Evolutionary conservation across 2,888 invertebrate genomes (phyloP), one percentile per base, ranked within the genome.

Genomic region (Autographa gamma): DNA sequence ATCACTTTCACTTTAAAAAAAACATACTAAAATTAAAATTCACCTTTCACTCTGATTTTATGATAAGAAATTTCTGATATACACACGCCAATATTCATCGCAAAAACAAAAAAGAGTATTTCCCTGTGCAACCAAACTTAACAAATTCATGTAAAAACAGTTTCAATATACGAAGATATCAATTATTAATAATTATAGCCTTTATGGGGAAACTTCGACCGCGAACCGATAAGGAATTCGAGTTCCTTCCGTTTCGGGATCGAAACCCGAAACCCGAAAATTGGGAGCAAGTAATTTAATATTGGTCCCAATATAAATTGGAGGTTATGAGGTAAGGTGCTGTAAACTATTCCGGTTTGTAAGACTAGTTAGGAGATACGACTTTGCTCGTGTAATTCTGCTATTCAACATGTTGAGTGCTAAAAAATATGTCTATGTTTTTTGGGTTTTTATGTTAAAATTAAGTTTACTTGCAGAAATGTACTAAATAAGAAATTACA

Each of bases 201-300:
- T n/a, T 48, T n/a, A 16, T 7, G n/a, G 48, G 7, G n/a, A 48
- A 48, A 48, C n/a, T 48, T 48, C 48, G 48, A 48, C 48, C n/a
- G n/a, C 48, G n/a, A 48, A 48, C n/a, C 48, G 48, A 48, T 48
- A n/a, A n/a, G 48, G 48, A 48, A 43, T 48, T 16, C 7, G 48
- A 48, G n/a, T 48, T 48, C 48, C 48, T 48, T 48, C 48, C 48
- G 48, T 6, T 43, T 43, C 16, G 43, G 41, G 16, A 1, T n/a
- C 48, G 48, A 8, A n/a, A 5, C 48, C 41, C 13, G 41, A 41
- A 41, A 41, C 13, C n/a, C n/a, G 48, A n/a, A 48, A 48, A n/a
- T 48, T n/a, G 48, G n/a, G n/a, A 48, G n/a, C 48, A n/a, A 48
- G n/a, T 48, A 48, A 48, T 48, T 48, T 48, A 48, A 48, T 48